These are phyloP conservation scores for Drosophila bunnanda DNA, from an alignment of 2,888 invertebrate species.

Conservation along the genomic window DNA sequence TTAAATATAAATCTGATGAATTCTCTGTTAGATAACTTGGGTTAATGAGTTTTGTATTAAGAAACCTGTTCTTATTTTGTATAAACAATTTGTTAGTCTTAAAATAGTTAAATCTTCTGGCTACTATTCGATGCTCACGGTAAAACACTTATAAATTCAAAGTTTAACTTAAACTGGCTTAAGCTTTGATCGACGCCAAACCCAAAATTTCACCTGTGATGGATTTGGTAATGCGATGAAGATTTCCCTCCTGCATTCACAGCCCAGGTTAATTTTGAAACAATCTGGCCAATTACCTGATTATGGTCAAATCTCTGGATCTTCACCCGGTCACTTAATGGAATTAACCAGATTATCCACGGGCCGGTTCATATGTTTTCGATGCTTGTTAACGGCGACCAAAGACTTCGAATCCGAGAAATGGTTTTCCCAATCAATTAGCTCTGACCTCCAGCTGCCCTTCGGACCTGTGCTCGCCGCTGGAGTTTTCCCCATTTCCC, in stretches of 20 bases:
- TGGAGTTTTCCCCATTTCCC: slow-evolving; percentile 25
- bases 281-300: slow-evolving; percentile 22
- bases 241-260: slow-evolving; percentile 2
- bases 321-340: slow-evolving; percentile 35
- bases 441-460: slow-evolving; percentile 44
- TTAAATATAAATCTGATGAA: no score
- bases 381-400: slow-evolving; percentile 29
- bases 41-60: no score
- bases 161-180: not conserved
- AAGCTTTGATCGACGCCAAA: not conserved
- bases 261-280: slow-evolving; percentile 3
- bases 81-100: no score
- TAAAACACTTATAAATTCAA: not conserved
- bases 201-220: slow-evolving; percentile 15
- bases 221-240: not conserved
- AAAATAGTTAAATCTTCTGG: no score
- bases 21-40: no score
- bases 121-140: no score
- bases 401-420: slow-evolving; percentile 18
- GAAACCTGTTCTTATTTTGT: no score
- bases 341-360: slow-evolving; percentile 45
- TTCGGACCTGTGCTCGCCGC: slow-evolving; percentile 41
- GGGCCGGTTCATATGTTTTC: slow-evolving; percentile 30
- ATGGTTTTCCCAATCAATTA: slow-evolving; percentile 67
- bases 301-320: slow-evolving; percentile 36